A percentile compares a stretch with the other conserved stretches of the same genome.
These are phyloP conservation scores for Sebastolobus altivelis DNA, from an alignment of 2,797 vertebrate genomes.

Conservation along the genomic window DNA sequence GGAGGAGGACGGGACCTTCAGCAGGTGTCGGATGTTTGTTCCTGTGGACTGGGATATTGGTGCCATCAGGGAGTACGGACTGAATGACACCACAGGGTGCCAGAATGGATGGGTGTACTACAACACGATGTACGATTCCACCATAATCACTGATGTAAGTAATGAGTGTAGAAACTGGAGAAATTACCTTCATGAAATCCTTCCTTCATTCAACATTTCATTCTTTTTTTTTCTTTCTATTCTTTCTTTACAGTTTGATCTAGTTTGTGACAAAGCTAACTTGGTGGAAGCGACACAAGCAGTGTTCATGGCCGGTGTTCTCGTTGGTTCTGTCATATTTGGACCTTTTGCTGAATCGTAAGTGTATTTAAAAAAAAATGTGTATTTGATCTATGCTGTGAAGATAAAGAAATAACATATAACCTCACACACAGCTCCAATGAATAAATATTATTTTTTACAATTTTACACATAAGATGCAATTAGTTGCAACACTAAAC, in stretches of 20 bases:
- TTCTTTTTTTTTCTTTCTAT: no score
- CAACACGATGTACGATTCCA: conserved; percentile 65
- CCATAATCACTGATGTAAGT: conserved; percentile 87
- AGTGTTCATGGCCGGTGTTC: conserved; percentile 81
- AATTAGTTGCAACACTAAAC: neutral
- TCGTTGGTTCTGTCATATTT: conserved; percentile 84
- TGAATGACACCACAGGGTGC: conserved; percentile 84
- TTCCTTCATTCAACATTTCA: neutral
- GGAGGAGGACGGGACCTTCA: conserved; percentile 70
- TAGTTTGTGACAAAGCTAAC: conserved; percentile 82
- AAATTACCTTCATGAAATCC: neutral
- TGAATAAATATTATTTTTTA: neutral
- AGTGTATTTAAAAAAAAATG: conserved; percentile 27
- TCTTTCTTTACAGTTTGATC: conserved; percentile 81
- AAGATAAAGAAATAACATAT: neutral
- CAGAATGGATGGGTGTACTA: conserved; percentile 85
- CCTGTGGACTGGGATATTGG: conserved; percentile 82
- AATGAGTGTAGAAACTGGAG: neutral
- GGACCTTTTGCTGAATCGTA: conserved; percentile 85
- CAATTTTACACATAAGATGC: no score
- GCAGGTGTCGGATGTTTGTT: conserved; percentile 87
- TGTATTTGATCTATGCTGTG: neutral
- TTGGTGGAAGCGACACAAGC: conserved; percentile 80
- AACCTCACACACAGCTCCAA: neutral
- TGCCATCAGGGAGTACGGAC: conserved; percentile 75